Conservation (phyloP, 2,888 invertebrate species). For the Tachystola acroxantha region DNA sequence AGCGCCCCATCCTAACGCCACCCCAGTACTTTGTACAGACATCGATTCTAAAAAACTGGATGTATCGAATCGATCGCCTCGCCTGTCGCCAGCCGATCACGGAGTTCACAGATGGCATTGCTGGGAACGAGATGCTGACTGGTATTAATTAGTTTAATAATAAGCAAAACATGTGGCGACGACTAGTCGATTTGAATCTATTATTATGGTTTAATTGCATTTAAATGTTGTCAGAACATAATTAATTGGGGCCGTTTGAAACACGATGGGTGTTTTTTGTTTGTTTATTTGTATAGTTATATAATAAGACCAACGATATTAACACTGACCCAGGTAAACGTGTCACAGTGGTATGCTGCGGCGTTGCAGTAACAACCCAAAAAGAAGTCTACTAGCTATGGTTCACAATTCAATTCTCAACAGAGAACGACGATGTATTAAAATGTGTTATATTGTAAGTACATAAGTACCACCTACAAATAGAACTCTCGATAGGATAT, state of each 20-base stretch:
- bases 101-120: constrained; percentile 58
- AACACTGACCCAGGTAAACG: too few relatives aligned
- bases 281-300: too few relatives aligned
- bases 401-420: too few relatives aligned
- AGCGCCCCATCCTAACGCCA: neutral
- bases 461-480: too few relatives aligned
- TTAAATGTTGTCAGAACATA: constrained; percentile 9
- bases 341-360: too few relatives aligned
- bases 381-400: too few relatives aligned
- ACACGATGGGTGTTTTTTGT: too few relatives aligned
- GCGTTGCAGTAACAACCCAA: too few relatives aligned
- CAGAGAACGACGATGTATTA: too few relatives aligned
- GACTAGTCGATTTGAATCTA: constrained; percentile 32
- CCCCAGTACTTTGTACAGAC: constrained; percentile 1
- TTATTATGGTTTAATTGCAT: constrained; percentile 42
- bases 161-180: constrained; percentile 49
- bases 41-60: constrained; percentile 39
- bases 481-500: too few relatives aligned
- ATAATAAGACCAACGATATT: too few relatives aligned
- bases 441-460: too few relatives aligned
- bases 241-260: neutral
- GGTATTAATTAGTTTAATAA: constrained; percentile 36
- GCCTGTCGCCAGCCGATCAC: constrained; percentile 54
- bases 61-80: constrained; percentile 57
- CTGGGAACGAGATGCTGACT: constrained; percentile 33